Percentiles rank a stretch among this genome's conserved stretches.
These are phyloP conservation scores for Rhinopomastus cyanomelas DNA, from an alignment of 2,113 vertebrate genomes.

Conservation along the genomic window DNA sequence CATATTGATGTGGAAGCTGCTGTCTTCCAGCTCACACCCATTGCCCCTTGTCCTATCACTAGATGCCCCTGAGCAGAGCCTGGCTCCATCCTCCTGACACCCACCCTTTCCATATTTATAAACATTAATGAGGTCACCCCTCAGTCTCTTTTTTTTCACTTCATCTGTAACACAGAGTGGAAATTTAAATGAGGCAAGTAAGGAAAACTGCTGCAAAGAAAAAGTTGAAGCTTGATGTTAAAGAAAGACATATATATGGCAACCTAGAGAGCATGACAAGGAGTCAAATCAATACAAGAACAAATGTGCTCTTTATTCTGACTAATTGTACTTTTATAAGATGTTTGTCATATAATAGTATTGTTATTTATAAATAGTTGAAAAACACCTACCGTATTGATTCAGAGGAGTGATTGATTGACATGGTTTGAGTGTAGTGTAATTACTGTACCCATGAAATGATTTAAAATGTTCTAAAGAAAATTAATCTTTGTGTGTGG, in stretches of 20 bases:
- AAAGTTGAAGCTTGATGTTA: neutral
- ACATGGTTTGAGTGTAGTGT: neutral
- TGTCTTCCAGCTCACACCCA: too few species aligned
- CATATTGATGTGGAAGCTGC: too few species aligned
- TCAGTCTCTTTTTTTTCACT: too few species aligned
- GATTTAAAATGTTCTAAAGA: slow-evolving; percentile 35
- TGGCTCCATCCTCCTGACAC: too few species aligned
- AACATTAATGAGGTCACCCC: too few species aligned
- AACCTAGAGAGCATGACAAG: neutral
- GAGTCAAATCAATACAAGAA: slow-evolving; percentile 19
- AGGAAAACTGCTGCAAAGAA: neutral
- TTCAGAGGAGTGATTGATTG: slow-evolving; percentile 11
- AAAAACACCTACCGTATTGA: slow-evolving; percentile 15
- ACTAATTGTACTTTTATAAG: slow-evolving; percentile 48
- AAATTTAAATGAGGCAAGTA: neutral
- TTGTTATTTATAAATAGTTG: slow-evolving; percentile 36
- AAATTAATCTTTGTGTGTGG: neutral
- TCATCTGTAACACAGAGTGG: neutral
- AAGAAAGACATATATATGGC: neutral
- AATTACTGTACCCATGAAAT: slow-evolving; percentile 49
- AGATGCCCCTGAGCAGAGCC: too few species aligned
- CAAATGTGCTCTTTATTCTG: slow-evolving; percentile 10
- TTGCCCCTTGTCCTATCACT: too few species aligned
- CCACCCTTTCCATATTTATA: too few species aligned
- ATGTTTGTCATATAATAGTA: slow-evolving; percentile 12